Conservation (phyloP, 1,140 invertebrate species). For the Campoletis sonorensis region DNA sequence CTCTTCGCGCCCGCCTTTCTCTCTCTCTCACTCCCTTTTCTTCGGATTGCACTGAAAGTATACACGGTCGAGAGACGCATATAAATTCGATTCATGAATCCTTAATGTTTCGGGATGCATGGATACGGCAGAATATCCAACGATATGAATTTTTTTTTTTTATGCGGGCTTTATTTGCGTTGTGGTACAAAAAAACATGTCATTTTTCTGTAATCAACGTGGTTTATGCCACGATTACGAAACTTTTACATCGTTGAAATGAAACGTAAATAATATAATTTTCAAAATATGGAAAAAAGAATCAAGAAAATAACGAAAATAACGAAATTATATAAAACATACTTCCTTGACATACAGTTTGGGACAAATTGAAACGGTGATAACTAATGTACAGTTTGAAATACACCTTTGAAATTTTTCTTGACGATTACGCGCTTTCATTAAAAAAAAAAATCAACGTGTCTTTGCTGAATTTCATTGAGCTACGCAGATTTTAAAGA, state of each 20-base stretch:
- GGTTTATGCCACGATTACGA: no score
- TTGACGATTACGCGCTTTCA: no score
- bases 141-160: background rate
- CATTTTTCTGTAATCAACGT: no score
- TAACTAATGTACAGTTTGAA: no score
- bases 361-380: background rate
- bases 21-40: conserved; percentile 14
- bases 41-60: background rate
- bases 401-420: no score
- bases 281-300: no score
- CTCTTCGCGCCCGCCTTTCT: background rate
- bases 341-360: background rate
- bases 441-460: no score
- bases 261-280: no score
- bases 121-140: background rate
- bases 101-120: conserved; percentile 49
- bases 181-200: no score
- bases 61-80: conserved; percentile 52
- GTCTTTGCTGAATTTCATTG: no score
- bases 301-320: no score
- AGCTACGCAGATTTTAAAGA: background rate
- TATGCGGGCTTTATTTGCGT: background rate
- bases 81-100: conserved; percentile 58
- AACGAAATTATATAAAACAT: no score
- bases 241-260: background rate